phyloP scores from a whole-genome alignment of 2,113 vertebrate species.

The Tautogolabrus adspersus region DNA sequence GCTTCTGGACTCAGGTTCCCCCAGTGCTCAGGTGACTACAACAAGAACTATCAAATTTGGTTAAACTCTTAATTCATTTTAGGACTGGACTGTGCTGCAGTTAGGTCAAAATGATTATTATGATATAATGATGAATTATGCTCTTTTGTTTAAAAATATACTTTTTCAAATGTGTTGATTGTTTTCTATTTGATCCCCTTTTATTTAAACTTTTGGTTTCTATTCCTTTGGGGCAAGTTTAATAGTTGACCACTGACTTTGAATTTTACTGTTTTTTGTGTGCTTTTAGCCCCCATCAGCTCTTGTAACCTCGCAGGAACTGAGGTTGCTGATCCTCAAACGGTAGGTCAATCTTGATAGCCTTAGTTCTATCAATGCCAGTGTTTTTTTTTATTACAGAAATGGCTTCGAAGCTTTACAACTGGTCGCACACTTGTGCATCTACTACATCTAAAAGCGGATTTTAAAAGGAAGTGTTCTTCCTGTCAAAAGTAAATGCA shows the following conservation, averaged over 20 bases:
- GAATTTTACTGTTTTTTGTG: conserved; percentile 18
- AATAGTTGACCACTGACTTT: too few relatives aligned
- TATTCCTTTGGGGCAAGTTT: too few relatives aligned
- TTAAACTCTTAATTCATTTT: not conserved
- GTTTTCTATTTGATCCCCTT: not conserved
- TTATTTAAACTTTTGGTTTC: not conserved
- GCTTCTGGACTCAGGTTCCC: conserved; percentile 84
- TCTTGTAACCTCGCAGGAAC: conserved; percentile 88
- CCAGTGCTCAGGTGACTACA: conserved; percentile 84
- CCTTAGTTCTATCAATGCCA: not conserved
- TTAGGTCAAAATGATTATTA: too few relatives aligned
- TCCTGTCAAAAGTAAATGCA: conserved; percentile 38
- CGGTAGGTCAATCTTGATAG: conserved; percentile 80
- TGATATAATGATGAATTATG: too few relatives aligned
- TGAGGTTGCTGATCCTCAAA: conserved; percentile 70
- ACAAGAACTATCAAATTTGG: too few relatives aligned
- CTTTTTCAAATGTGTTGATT: not conserved
- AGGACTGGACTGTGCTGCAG: not conserved
- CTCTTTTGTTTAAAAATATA: not conserved
- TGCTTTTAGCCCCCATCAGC: conserved; percentile 63
- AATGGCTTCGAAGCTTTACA: not conserved
- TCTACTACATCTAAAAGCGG: conserved; percentile 9
- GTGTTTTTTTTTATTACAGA: conserved; percentile 22
- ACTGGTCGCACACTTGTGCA: conserved; percentile 31
- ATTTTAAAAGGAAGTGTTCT: conserved; percentile 54